Conservation (phyloP, 53 echinoderm and acorn worm genomes). For the Zoroaster sp. region DNA sequence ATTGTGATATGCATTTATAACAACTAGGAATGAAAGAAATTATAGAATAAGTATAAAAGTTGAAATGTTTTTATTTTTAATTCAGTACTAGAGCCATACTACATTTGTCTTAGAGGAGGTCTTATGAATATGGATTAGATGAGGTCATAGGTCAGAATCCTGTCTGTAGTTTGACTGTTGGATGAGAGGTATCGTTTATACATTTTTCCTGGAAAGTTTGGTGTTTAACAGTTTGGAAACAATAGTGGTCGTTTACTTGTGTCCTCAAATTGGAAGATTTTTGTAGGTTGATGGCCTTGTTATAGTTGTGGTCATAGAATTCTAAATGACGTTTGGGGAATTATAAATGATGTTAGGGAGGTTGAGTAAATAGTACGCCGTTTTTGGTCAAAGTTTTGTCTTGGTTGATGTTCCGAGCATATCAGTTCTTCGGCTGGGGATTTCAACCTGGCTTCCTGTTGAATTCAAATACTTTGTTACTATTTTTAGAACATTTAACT, state of each 20-base stretch:
- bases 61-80: neutral
- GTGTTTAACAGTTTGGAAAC: neutral
- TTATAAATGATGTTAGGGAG: no score
- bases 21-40: neutral
- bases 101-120: neutral
- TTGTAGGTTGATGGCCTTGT: neutral
- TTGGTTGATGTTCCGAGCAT: no score
- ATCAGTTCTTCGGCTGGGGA: no score
- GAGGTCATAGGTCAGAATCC: neutral
- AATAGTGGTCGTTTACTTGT: neutral
- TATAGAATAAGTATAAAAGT: neutral
- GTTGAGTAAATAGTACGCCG: no score
- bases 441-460: no score
- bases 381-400: no score
- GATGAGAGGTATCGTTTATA: neutral
- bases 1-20: neutral
- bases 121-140: slow-evolving; percentile 2
- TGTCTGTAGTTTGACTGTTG: neutral
- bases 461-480: no score
- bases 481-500: no score
- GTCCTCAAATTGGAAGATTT: neutral
- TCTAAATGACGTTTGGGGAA: no score
- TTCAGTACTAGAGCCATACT: slow-evolving; percentile 23
- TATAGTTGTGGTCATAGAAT: no score
- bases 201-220: neutral